Evolutionary conservation across 2,113 vertebrate species (phyloP).

Genomic region (Mustelus asterias): DNA sequence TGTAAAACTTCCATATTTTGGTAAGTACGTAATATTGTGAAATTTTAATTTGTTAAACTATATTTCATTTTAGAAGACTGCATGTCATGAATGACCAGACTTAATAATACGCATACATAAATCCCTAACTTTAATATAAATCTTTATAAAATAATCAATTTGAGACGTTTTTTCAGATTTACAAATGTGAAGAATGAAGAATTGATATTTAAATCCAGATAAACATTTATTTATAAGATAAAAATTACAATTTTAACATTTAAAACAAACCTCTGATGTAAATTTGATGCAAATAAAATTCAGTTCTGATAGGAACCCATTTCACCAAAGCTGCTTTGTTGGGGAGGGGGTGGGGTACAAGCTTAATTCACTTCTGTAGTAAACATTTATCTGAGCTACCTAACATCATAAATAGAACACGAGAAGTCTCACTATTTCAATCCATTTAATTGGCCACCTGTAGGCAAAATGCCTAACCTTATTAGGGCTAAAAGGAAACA

Average conservation of each 20-base stretch:
- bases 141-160: background rate
- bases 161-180: background rate
- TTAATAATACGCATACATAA: background rate
- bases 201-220: background rate
- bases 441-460: constrained; percentile 86
- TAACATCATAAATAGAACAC: constrained; percentile 47
- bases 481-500: constrained; percentile 68
- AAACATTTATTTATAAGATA: background rate
- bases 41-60: background rate
- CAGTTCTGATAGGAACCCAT: background rate
- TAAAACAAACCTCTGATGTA: too few species aligned
- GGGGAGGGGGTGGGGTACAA: background rate
- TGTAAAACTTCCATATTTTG: background rate
- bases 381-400: background rate
- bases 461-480: constrained; percentile 87
- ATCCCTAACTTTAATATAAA: background rate
- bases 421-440: constrained; percentile 73
- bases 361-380: background rate
- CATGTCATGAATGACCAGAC: background rate
- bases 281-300: background rate
- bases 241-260: background rate
- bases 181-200: background rate
- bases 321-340: background rate
- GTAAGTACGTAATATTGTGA: background rate
- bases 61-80: background rate